Percentiles rank a stretch among this genome's conserved stretches.
phyloP scores from a whole-genome alignment of 2,797 vertebrate genomes.

The Echeneis naucrates region DNA sequence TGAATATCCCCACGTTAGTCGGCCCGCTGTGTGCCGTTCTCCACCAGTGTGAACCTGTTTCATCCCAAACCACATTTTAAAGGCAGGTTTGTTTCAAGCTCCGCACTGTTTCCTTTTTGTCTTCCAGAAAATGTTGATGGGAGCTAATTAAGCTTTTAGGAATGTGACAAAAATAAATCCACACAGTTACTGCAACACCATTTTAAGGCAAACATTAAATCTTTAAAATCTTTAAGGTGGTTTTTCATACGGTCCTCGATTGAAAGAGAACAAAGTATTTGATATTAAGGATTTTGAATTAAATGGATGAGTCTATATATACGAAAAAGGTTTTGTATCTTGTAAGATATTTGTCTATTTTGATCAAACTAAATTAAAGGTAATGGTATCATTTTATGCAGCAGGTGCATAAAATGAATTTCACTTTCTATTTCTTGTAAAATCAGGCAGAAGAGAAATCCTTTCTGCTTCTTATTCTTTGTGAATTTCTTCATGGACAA shows the following conservation, averaged over 20 bases:
- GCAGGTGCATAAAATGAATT: no score
- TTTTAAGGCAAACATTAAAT: no score
- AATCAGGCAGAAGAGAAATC: not conserved
- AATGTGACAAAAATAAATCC: not conserved
- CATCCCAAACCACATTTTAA: not conserved
- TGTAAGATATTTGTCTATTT: not conserved
- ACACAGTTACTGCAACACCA: not conserved
- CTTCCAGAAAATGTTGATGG: not conserved
- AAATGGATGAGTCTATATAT: not conserved
- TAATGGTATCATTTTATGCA: no score
- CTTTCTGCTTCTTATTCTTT: not conserved
- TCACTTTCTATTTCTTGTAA: not conserved
- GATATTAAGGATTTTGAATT: not conserved
- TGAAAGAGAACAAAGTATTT: not conserved
- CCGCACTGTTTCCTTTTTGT: not conserved
- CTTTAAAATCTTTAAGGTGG: no score
- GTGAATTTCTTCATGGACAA: slow-evolving; percentile 3
- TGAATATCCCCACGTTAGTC: slow-evolving; percentile 8
- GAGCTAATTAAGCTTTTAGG: not conserved
- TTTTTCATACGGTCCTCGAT: not conserved
- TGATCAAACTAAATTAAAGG: not conserved
- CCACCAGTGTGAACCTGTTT: not conserved
- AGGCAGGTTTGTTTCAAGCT: not conserved
- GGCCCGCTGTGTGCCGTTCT: not conserved
- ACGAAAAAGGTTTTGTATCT: not conserved